Evolutionary conservation across 2,113 vertebrate species (phyloP).

Genomic region (Daphoenositta chrysoptera): DNA sequence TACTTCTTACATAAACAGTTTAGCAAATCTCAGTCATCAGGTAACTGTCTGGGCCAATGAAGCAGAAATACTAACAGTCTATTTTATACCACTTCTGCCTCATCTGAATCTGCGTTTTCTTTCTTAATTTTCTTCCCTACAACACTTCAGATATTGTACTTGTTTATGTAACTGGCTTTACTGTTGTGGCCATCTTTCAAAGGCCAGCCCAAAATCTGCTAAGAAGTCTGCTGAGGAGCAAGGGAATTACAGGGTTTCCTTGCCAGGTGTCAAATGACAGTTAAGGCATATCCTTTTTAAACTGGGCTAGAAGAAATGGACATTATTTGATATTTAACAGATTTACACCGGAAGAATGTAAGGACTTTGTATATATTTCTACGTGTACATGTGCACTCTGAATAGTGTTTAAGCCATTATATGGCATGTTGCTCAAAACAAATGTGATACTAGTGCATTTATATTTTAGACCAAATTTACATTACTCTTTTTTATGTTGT

Average conservation of each 20-base stretch:
- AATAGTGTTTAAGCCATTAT: not conserved
- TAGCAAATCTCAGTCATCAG: not conserved
- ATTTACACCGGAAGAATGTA: not conserved
- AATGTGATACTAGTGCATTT: not conserved
- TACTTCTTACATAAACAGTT: not conserved
- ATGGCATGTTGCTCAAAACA: not conserved
- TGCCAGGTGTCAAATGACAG: constrained; percentile 2
- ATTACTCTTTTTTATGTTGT: not conserved
- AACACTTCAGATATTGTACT: not conserved
- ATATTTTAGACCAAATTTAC: not conserved
- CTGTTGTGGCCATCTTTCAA: not conserved
- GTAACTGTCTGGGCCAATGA: not conserved
- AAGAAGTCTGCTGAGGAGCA: not conserved
- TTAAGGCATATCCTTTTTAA: constrained; percentile 13
- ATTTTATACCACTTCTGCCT: not conserved
- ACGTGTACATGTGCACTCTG: not conserved
- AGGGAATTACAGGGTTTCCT: not conserved
- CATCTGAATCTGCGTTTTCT: not conserved
- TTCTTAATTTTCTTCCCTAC: not conserved
- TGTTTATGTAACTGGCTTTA: not conserved
- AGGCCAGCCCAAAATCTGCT: not conserved
- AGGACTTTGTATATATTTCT: not conserved
- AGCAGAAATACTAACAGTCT: not conserved
- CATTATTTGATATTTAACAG: not conserved
- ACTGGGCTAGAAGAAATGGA: not conserved